Percentiles rank a stretch among this genome's conserved stretches.
Conservation (phyloP, 35 echinoderm and acorn worm species). For the Heliocidaris erythrogramma region DNA sequence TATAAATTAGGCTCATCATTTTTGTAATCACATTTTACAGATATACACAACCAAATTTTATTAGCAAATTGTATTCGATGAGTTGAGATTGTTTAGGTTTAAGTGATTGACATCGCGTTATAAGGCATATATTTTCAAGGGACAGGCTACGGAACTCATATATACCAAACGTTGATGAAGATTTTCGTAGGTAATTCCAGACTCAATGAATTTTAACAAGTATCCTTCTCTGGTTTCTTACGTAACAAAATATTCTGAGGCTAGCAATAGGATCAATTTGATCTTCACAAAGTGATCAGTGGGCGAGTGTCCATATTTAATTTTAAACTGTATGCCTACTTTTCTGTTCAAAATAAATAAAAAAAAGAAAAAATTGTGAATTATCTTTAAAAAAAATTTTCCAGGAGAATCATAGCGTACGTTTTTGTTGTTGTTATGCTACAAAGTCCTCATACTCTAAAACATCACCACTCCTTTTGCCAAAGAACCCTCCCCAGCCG, state of each 20-base stretch:
- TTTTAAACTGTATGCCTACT: too few species aligned
- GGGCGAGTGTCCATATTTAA: background rate
- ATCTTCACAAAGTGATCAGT: background rate
- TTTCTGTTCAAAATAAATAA: too few species aligned
- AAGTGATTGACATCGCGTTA: background rate
- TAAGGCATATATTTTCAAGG: background rate
- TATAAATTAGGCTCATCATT: too few species aligned
- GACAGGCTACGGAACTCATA: background rate
- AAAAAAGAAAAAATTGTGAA: background rate
- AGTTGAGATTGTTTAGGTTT: background rate
- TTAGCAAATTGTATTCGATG: background rate
- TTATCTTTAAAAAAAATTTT: background rate
- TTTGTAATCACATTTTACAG: too few species aligned
- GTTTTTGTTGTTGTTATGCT: slow-evolving; percentile 17
- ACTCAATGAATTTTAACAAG: background rate
- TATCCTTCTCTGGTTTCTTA: background rate
- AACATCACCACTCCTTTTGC: slow-evolving; percentile 30
- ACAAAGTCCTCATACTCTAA: slow-evolving; percentile 41
- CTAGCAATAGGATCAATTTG: background rate
- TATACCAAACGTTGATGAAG: background rate
- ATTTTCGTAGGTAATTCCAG: background rate
- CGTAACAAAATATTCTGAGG: too few species aligned
- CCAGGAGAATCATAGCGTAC: background rate
- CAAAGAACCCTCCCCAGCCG: slow-evolving; percentile 43
- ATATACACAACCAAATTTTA: too few species aligned